Evolutionary conservation across 2,888 invertebrate genomes (phyloP), one percentile per base, ranked within the genome.

Genomic region (Podabrus alpinus): DNA sequence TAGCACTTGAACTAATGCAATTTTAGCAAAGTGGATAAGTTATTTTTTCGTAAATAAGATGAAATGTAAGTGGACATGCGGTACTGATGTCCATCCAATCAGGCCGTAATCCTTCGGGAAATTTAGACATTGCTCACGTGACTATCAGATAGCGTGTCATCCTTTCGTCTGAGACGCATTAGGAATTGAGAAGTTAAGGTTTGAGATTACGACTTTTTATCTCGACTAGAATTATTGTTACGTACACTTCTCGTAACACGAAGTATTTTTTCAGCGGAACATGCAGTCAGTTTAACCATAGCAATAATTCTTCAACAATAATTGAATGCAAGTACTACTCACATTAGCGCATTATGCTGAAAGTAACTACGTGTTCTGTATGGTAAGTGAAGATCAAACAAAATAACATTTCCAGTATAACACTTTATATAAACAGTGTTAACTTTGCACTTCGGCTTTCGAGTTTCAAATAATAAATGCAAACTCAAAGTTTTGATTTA

Each of bases 81-180:
- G 73, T 72, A 75, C 72, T 71, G 75, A 75, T 76, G 78, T 78
- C 78, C 78, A 78, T 78, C 78, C 75, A 78, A 78, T 78, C 78
- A 78, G 75, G 73, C 71, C 68, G 69, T 78, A 78, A 78, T 78
- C 78, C 78, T 78, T 68, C 76, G 75, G 78, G 76, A 76, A 74
- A 78, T 78, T 73, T 75, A 62, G 69, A 71, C 64, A 73, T 59
- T 59, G 73, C 69, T 78, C 78, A 78, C 78, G 78, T 78, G 76
- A 78, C 71, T 71, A 64, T 68, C 68, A 73, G 73, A 72, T 78
- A 64, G 78, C 78, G 76, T 78, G 78, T 74, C 78, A 71, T 71
- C 70, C 72, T 69, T 68, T 64, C 69, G 69, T 71, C 73, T 60
- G 25, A 68, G 68, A 76, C 74, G 75, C 76, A 78, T 78, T 78